These are phyloP conservation scores for Drosophila subquinaria DNA, from an alignment of 2,888 invertebrate species.

Conservation along the genomic window DNA sequence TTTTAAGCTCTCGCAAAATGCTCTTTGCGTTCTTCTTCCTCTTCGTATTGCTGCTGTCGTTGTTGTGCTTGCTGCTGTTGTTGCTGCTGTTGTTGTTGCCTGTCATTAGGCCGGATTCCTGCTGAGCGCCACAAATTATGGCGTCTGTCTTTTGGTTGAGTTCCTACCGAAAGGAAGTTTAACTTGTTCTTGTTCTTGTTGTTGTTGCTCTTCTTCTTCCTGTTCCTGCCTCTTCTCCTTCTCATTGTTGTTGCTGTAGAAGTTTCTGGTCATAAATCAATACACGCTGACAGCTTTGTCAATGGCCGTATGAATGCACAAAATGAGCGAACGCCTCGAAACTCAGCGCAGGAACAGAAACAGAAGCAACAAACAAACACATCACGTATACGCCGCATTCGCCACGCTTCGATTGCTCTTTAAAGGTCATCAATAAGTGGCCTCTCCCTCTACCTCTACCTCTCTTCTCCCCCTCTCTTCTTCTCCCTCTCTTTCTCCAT, in stretches of 20 bases:
- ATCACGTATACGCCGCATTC: slow-evolving; percentile 68
- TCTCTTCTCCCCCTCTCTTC: neutral
- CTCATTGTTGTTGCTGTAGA: neutral
- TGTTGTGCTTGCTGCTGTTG: slow-evolving; percentile 10
- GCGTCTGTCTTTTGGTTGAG: slow-evolving; percentile 56
- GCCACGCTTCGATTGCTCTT: slow-evolving; percentile 58
- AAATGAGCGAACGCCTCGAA: slow-evolving; percentile 52
- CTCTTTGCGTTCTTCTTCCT: neutral
- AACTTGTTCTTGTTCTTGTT: neutral
- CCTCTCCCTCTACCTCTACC: neutral
- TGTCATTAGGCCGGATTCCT: slow-evolving; percentile 57
- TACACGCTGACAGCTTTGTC: slow-evolving; percentile 77
- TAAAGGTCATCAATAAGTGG: slow-evolving; percentile 78
- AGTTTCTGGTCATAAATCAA: slow-evolving; percentile 69
- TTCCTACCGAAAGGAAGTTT: slow-evolving; percentile 27
- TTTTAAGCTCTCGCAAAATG: slow-evolving; percentile 49
- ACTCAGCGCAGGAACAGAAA: neutral
- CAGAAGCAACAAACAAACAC: slow-evolving; percentile 24
- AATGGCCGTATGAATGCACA: slow-evolving; percentile 72
- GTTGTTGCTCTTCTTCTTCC: neutral
- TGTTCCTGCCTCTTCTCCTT: neutral
- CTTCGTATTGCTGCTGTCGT: neutral
- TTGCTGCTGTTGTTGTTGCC: slow-evolving; percentile 12
- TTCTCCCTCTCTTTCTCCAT: neutral
- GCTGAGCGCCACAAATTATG: slow-evolving; percentile 66